Evolutionary conservation across 2,113 vertebrate species (phyloP).

Genomic region (Dolichallabes microphthalmus): DNA sequence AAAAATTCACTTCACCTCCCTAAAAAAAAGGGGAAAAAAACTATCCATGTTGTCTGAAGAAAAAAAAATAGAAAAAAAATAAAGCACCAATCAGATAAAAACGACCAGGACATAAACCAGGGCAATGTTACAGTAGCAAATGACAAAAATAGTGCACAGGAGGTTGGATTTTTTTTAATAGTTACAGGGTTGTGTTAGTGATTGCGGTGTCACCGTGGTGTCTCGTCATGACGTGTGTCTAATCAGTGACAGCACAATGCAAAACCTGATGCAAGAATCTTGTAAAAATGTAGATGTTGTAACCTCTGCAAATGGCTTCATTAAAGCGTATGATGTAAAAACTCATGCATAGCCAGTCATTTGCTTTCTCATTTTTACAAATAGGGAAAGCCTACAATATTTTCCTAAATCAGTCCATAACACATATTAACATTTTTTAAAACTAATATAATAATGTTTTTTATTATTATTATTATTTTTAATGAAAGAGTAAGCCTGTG

Average conservation of each 20-base stretch:
- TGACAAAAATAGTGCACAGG: slow-evolving; percentile 35
- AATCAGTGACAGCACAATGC: slow-evolving; percentile 40
- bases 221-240: slow-evolving; percentile 42
- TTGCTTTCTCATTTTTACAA: slow-evolving; percentile 16
- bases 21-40: neutral
- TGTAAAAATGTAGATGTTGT: slow-evolving; percentile 43
- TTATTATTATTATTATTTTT: neutral
- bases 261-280: slow-evolving; percentile 42
- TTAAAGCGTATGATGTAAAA: slow-evolving; percentile 47
- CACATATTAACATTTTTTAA: neutral
- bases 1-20: slow-evolving; percentile 8
- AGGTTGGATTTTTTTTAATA: slow-evolving; percentile 45
- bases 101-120: slow-evolving; percentile 12
- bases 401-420: neutral
- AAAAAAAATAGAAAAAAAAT: neutral
- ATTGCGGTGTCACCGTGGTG: slow-evolving; percentile 35
- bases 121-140: slow-evolving; percentile 33
- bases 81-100: slow-evolving; percentile 1
- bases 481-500: neutral
- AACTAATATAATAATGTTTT: neutral
- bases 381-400: neutral
- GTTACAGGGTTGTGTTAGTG: slow-evolving; percentile 40
- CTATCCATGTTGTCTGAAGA: neutral
- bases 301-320: slow-evolving; percentile 46
- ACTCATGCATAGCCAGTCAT: slow-evolving; percentile 23